phyloP scores from a whole-genome alignment of 2,888 invertebrate species.

The Brassicogethes aeneus region DNA sequence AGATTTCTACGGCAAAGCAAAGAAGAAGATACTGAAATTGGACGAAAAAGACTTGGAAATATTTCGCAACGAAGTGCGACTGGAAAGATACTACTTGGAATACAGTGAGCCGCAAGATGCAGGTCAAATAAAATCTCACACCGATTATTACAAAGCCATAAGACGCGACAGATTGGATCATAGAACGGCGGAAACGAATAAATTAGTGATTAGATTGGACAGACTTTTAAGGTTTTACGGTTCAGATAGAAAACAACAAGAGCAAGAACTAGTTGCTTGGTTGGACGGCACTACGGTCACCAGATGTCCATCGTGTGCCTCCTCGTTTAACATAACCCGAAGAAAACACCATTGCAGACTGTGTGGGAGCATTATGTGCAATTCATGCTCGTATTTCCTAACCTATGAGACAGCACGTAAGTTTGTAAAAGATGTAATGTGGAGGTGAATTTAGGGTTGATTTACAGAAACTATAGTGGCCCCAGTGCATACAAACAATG shows the following conservation, averaged over 20 bases:
- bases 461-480: conserved; percentile 36
- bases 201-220: conserved; percentile 86
- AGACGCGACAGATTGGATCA: conserved; percentile 65
- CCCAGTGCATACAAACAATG: conserved; percentile 27
- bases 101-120: conserved; percentile 53
- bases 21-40: conserved; percentile 73
- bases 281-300: conserved; percentile 83
- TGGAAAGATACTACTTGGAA: conserved; percentile 37
- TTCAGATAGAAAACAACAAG: conserved; percentile 63
- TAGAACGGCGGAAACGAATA: conserved; percentile 91
- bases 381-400: conserved; percentile 83
- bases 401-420: conserved; percentile 69
- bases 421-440: conserved; percentile 26
- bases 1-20: conserved; percentile 78
- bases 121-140: conserved; percentile 57
- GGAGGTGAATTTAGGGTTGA: neutral
- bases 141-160: conserved; percentile 66
- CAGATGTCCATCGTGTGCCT: conserved; percentile 86
- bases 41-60: conserved; percentile 59
- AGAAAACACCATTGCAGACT: conserved; percentile 94
- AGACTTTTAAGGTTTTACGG: conserved; percentile 72
- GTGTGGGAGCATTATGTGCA: conserved; percentile 89
- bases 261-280: conserved; percentile 81
- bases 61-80: conserved; percentile 43
- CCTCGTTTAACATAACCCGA: conserved; percentile 75